A percentile compares a stretch with the other conserved stretches of the same genome.
Evolutionary conservation across 2,113 vertebrate genomes (phyloP).

Genomic region (Podarcis muralis): DNA sequence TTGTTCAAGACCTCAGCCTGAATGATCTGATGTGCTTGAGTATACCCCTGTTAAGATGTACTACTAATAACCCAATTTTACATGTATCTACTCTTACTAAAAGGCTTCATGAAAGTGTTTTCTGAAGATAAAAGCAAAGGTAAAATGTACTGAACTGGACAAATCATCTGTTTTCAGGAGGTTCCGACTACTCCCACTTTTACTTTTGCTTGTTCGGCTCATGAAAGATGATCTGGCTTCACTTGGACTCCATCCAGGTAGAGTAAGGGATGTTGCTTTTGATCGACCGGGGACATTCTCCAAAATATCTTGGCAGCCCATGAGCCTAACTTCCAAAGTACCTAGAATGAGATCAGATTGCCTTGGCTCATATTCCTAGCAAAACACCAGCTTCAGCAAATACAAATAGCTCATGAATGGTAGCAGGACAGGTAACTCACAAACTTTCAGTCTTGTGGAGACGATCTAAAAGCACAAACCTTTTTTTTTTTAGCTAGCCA

Average conservation of each 20-base stretch:
- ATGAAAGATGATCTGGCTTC: conserved; percentile 96
- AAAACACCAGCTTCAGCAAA: neutral
- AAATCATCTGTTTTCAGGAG: conserved; percentile 94
- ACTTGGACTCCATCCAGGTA: conserved; percentile 96
- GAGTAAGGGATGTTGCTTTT: conserved; percentile 88
- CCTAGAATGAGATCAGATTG: conserved; percentile 73
- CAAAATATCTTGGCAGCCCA: conserved; percentile 98
- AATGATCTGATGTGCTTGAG: neutral
- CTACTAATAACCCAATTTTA: neutral
- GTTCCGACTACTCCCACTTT: conserved; percentile 89
- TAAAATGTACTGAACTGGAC: conserved; percentile 88
- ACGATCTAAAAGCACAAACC: neutral
- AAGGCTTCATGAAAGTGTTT: neutral
- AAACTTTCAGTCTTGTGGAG: neutral
- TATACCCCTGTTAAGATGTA: neutral
- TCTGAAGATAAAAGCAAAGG: neutral
- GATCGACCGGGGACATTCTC: conserved; percentile 96
- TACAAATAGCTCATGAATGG: neutral
- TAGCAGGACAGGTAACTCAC: neutral
- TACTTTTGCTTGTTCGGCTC: conserved; percentile 91
- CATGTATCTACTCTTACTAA: neutral
- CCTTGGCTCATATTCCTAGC: neutral
- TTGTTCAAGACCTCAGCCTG: neutral
- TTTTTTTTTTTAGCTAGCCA: neutral
- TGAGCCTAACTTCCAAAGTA: conserved; percentile 96